Percentiles rank a stretch among this genome's conserved stretches.
These are phyloP conservation scores for Siderastrea radians DNA, from an alignment of 92 coral and sea anemone species.

Conservation along the genomic window DNA sequence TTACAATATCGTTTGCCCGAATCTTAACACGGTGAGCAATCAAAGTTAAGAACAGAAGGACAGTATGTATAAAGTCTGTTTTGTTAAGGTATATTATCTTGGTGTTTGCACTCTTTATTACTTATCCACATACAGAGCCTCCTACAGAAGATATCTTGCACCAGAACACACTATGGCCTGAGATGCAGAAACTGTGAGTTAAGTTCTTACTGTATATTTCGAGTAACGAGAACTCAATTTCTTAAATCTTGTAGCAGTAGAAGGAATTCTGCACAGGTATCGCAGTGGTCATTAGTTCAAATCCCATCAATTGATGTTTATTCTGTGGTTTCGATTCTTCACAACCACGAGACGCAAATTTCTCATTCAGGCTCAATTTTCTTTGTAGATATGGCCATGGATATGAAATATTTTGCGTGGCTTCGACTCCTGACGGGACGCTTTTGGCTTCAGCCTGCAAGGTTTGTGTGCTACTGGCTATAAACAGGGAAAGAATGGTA, in stretches of 20 bases:
- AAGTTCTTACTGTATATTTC: neutral
- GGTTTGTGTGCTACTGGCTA: slow-evolving; percentile 47
- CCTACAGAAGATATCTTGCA: slow-evolving; percentile 92
- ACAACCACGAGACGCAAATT: too few species aligned
- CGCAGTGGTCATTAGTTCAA: too few species aligned
- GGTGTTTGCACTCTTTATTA: neutral
- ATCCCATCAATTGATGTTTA: too few species aligned
- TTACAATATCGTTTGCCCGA: too few species aligned
- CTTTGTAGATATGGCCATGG: slow-evolving; percentile 93
- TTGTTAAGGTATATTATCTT: too few species aligned
- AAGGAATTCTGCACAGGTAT: neutral
- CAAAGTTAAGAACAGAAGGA: too few species aligned
- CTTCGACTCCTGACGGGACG: slow-evolving; percentile 83
- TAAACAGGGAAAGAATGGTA: neutral
- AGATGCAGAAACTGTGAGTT: slow-evolving; percentile 97
- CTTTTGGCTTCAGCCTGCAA: slow-evolving; percentile 93
- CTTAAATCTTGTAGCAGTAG: too few species aligned
- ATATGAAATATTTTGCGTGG: slow-evolving; percentile 90
- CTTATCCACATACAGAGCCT: slow-evolving; percentile 69
- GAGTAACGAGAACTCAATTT: neutral
- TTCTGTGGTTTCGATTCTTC: neutral
- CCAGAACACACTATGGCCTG: slow-evolving; percentile 99
- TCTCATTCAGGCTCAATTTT: neutral
- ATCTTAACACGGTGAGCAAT: too few species aligned
- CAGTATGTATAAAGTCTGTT: too few species aligned